Percentiles rank a stretch among this genome's conserved stretches.
Evolutionary conservation across 2,888 invertebrate genomes (phyloP).

Genomic region (Dasysyrphus tricinctus): DNA sequence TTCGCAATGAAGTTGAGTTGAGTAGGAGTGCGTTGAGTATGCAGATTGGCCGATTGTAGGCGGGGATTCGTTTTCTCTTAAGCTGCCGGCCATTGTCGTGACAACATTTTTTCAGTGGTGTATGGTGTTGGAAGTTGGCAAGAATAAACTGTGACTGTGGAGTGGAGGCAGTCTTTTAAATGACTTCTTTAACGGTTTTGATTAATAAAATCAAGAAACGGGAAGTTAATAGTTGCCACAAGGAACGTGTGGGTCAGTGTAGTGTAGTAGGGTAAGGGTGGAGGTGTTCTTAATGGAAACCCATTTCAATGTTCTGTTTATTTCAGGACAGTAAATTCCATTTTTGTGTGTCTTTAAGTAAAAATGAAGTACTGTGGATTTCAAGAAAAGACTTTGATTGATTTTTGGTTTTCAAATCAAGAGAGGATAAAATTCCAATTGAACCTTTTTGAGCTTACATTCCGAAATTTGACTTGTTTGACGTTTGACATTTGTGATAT

Average conservation of each 20-base stretch:
- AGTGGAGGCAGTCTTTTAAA: neutral
- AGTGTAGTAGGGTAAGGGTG: no score
- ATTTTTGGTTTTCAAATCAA: no score
- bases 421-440: no score
- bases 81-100: conserved; percentile 12
- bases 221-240: conserved; percentile 4
- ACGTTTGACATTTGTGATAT: no score
- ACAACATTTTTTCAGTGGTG: neutral
- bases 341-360: neutral
- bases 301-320: neutral
- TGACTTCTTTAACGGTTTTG: conserved; percentile 3
- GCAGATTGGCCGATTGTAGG: neutral
- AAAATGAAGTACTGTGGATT: neutral
- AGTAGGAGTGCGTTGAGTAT: conserved; percentile 49
- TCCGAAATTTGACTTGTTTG: no score
- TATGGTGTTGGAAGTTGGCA: neutral
- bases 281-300: neutral
- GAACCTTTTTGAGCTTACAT: no score
- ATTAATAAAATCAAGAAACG: conserved; percentile 30
- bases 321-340: neutral
- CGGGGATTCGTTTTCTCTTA: conserved; percentile 20
- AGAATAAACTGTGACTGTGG: neutral
- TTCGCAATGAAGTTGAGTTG: conserved; percentile 15
- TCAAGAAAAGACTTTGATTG: no score
- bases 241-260: neutral